phyloP scores from a whole-genome alignment of 2,888 invertebrate species.

The Volucella zonaria region DNA sequence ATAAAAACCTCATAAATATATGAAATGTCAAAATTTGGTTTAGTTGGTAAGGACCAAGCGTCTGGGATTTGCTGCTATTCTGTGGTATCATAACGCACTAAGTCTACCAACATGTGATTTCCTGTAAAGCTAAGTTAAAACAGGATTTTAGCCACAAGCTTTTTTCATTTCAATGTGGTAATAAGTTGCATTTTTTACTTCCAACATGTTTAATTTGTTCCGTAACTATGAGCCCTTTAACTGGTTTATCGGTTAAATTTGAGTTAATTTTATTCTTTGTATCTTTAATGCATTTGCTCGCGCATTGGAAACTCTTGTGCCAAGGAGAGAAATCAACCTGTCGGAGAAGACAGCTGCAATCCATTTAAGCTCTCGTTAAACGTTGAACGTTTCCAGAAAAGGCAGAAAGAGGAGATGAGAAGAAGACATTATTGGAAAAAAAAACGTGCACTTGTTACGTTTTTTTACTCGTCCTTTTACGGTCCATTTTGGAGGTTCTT shows the following conservation, averaged over 20 bases:
- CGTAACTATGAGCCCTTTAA: background rate
- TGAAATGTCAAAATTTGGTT: conserved; percentile 50
- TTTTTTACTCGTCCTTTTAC: background rate
- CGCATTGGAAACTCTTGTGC: background rate
- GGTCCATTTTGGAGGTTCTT: conserved; percentile 16
- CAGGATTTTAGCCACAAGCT: conserved; percentile 12
- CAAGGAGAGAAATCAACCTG: conserved; percentile 22
- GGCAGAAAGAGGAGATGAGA: conserved; percentile 27
- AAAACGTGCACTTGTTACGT: conserved; percentile 40
- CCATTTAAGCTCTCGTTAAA: conserved; percentile 68
- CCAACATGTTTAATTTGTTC: background rate
- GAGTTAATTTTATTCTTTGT: background rate
- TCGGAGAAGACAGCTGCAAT: conserved; percentile 57
- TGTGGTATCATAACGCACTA: conserved; percentile 21
- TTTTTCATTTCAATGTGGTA: conserved; percentile 39
- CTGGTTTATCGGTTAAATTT: conserved; percentile 32
- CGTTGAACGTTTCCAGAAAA: conserved; percentile 54
- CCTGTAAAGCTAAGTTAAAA: background rate
- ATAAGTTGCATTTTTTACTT: conserved; percentile 1
- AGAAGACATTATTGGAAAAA: conserved; percentile 37
- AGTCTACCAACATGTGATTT: conserved; percentile 12
- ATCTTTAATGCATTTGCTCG: no score
- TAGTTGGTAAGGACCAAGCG: background rate
- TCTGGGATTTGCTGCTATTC: conserved; percentile 28
- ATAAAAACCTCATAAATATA: conserved; percentile 61